phyloP scores from a whole-genome alignment of 1,140 invertebrate species.

The Pogonomyrmex barbatus region DNA sequence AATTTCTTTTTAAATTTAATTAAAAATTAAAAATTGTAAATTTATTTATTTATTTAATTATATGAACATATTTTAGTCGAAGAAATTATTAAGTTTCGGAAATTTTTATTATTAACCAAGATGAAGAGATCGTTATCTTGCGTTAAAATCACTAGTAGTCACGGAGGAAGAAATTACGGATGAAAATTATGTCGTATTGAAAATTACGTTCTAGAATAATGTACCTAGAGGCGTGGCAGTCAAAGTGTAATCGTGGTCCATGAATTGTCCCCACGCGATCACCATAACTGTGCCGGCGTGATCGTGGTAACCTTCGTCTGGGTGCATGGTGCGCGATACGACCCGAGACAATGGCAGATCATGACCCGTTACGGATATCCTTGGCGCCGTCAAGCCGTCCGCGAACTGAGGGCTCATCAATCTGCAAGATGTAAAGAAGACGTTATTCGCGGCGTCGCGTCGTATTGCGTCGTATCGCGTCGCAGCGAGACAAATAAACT shows the following conservation, averaged over 20 bases:
- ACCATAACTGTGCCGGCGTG: slow-evolving; percentile 97
- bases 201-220: slow-evolving; percentile 6
- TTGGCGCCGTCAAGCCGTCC: slow-evolving; percentile 93
- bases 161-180: not conserved
- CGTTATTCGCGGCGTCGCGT: not conserved
- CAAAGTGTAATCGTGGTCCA: slow-evolving; percentile 97
- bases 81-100: not conserved
- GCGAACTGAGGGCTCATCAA: slow-evolving; percentile 92
- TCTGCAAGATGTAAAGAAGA: slow-evolving; percentile 81
- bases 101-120: not conserved
- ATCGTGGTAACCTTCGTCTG: slow-evolving; percentile 96
- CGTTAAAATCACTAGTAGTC: not conserved
- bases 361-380: slow-evolving; percentile 91
- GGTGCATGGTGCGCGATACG: slow-evolving; percentile 95
- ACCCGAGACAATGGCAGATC: slow-evolving; percentile 92
- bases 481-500: not conserved
- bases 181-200: not conserved
- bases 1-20: no score
- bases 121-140: not conserved
- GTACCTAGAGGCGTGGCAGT: slow-evolving; percentile 94
- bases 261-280: slow-evolving; percentile 97
- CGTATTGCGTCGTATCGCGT: no score
- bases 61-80: not conserved
- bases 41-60: slow-evolving; percentile 5
- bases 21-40: no score